Evolutionary conservation across 2,888 invertebrate genomes (phyloP).

Genomic region (Perithous albicinctus): DNA sequence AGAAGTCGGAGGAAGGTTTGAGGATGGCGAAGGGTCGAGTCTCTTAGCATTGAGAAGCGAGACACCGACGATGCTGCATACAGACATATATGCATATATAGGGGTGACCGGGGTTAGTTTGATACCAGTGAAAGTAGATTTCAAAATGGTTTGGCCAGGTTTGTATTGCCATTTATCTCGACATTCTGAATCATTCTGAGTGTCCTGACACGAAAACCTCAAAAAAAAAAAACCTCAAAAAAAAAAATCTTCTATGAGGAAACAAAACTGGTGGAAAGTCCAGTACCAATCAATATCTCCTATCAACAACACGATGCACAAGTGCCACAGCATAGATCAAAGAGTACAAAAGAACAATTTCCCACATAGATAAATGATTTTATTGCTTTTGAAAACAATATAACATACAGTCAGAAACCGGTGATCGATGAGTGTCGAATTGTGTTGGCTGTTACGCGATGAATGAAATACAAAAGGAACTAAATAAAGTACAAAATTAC

Average conservation of each 20-base stretch:
- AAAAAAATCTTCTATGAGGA: too few relatives aligned
- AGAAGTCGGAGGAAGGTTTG: constrained; percentile 61
- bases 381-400: constrained; percentile 9
- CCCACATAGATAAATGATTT: constrained; percentile 8
- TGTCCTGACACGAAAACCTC: too few relatives aligned
- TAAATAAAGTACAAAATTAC: constrained; percentile 38
- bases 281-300: constrained; percentile 11
- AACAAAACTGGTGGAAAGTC: too few relatives aligned
- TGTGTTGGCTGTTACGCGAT: constrained; percentile 19
- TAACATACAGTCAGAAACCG: not conserved
- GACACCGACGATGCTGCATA: constrained; percentile 23
- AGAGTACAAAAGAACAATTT: constrained; percentile 41
- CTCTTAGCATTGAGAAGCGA: constrained; percentile 63
- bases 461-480: constrained; percentile 25
- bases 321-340: not conserved
- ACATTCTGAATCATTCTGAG: too few relatives aligned
- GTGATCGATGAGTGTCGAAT: constrained; percentile 33
- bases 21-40: constrained; percentile 22
- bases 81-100: constrained; percentile 4
- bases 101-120: too few relatives aligned
- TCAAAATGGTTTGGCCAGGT: too few relatives aligned
- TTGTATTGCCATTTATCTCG: too few relatives aligned
- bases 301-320: not conserved
- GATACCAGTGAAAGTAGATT: too few relatives aligned
- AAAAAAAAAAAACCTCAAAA: too few relatives aligned